Conservation (phyloP, 2,888 invertebrate genomes). For the Megastigmus dorsalis region DNA sequence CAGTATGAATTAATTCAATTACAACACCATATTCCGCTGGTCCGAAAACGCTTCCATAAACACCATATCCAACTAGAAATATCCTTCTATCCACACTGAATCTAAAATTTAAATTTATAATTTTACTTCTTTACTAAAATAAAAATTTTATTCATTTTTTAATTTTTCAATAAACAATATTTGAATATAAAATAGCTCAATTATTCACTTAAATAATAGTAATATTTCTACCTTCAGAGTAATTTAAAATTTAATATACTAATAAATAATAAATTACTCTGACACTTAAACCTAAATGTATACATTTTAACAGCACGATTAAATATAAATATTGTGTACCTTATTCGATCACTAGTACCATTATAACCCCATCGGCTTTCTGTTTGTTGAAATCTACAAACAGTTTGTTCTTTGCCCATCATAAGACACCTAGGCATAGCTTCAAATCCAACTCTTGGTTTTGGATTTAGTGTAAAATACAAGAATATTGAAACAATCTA, state of each 20-base stretch:
- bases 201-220: constrained; percentile 2
- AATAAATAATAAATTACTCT: neutral
- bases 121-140: too few species aligned
- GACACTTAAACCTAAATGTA: too few species aligned
- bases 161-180: too few species aligned
- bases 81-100: constrained; percentile 88
- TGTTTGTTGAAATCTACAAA: constrained; percentile 83
- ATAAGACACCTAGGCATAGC: constrained; percentile 85
- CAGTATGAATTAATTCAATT: constrained; percentile 85
- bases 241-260: neutral
- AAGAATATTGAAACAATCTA: constrained; percentile 82
- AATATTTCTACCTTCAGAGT: too few species aligned
- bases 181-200: too few species aligned
- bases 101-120: too few species aligned
- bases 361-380: constrained; percentile 90
- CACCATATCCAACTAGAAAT: constrained; percentile 88
- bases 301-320: too few species aligned
- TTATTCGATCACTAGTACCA: constrained; percentile 87
- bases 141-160: too few species aligned
- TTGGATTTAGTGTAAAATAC: constrained; percentile 85
- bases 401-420: constrained; percentile 86
- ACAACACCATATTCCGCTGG: constrained; percentile 86
- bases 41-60: constrained; percentile 89
- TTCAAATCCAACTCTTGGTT: constrained; percentile 83
- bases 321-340: too few species aligned